A percentile compares a stretch with the other conserved stretches of the same genome.
Conservation (phyloP, 2,113 vertebrate species). For the Phodopus roborovskii region DNA sequence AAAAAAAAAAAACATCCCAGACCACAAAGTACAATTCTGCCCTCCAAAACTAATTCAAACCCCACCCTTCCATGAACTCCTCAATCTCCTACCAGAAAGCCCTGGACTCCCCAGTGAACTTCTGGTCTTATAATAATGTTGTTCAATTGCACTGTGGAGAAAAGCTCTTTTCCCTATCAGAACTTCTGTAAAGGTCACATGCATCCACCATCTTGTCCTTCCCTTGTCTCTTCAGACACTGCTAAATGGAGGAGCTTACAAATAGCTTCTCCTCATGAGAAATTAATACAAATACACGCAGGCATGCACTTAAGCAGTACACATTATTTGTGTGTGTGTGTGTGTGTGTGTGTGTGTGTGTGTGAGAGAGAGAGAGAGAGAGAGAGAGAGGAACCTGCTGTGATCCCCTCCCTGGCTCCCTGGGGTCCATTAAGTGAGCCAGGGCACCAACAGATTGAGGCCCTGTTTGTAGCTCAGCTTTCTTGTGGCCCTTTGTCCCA, state of each 20-base stretch:
- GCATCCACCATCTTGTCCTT: background rate
- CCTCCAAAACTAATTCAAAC: background rate
- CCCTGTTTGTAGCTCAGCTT: background rate
- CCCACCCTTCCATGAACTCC: background rate
- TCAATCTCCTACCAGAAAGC: background rate
- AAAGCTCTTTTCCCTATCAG: background rate
- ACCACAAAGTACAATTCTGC: background rate
- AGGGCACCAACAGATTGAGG: background rate
- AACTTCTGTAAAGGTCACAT: background rate
- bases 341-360: too few species aligned
- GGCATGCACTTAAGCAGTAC: background rate
- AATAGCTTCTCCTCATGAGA: background rate
- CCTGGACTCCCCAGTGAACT: background rate
- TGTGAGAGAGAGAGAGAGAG: too few species aligned
- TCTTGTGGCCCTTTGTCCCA: background rate
- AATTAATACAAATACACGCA: background rate
- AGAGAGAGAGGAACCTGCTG: too few species aligned
- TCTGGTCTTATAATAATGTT: background rate
- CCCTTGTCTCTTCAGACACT: background rate
- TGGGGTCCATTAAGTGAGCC: background rate
- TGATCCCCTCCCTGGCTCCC: background rate
- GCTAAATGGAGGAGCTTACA: background rate
- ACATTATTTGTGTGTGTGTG: too few species aligned
- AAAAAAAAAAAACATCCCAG: too few species aligned
- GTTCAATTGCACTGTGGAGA: background rate